Conservation (phyloP, 2,888 invertebrate species). For the Stenurella melanura region DNA sequence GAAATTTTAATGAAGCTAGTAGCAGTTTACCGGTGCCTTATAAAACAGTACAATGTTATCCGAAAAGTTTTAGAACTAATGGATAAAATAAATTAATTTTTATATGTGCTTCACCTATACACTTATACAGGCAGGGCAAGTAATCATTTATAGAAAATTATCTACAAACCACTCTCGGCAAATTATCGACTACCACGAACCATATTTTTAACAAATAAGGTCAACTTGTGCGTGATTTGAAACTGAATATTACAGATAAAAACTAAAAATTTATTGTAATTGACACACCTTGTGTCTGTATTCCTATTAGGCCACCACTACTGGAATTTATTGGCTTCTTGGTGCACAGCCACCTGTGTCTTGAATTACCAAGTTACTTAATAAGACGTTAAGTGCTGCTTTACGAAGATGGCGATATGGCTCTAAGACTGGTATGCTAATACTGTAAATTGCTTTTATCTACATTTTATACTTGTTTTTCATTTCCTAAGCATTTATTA, state of each 20-base stretch:
- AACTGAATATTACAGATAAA: conserved; percentile 42
- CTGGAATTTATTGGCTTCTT: conserved; percentile 28
- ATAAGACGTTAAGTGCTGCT: conserved; percentile 31
- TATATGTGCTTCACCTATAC: too few relatives aligned
- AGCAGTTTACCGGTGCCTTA: too few relatives aligned
- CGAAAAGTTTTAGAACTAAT: too few relatives aligned
- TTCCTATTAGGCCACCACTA: conserved; percentile 35
- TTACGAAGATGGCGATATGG: conserved; percentile 29
- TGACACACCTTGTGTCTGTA: conserved; percentile 39
- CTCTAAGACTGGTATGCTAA: conserved; percentile 33
- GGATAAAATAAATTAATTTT: too few relatives aligned
- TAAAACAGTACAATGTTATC: too few relatives aligned
- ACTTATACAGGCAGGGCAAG: background rate
- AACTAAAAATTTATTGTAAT: conserved; percentile 45
- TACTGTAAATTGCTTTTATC: conserved; percentile 27
- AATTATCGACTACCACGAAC: background rate
- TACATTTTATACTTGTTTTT: conserved; percentile 37
- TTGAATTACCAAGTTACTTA: conserved; percentile 16
- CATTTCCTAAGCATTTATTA: conserved; percentile 32
- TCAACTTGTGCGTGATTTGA: conserved; percentile 45
- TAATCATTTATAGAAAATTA: background rate
- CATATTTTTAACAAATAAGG: conserved; percentile 49
- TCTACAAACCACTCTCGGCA: background rate
- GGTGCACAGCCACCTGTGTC: conserved; percentile 23
- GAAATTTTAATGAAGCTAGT: too few relatives aligned